Conservation (phyloP, 2,888 invertebrate genomes). For the Lasioglossum vierecki region DNA sequence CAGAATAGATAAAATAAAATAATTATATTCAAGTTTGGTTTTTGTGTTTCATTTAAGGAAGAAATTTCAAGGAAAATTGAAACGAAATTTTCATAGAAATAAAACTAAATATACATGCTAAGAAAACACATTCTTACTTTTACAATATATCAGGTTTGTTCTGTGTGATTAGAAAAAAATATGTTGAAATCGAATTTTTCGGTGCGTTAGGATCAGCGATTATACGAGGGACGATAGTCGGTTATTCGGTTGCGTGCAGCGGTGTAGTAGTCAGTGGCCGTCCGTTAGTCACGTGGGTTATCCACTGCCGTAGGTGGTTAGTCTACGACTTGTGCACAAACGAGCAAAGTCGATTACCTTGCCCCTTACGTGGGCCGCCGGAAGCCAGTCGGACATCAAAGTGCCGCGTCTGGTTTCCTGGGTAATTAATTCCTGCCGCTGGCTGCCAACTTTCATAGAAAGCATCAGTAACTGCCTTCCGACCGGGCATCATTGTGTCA, state of each 20-base stretch:
- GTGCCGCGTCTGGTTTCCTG: slow-evolving; percentile 78
- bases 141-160: too few relatives aligned
- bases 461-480: slow-evolving; percentile 42
- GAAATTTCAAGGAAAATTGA: too few relatives aligned
- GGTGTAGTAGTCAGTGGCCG: slow-evolving; percentile 35
- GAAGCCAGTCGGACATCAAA: slow-evolving; percentile 82
- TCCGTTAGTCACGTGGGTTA: slow-evolving; percentile 59
- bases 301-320: slow-evolving; percentile 61
- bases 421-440: slow-evolving; percentile 74
- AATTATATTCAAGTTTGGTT: too few relatives aligned
- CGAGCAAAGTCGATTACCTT: slow-evolving; percentile 80
- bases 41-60: too few relatives aligned
- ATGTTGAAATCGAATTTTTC: background rate
- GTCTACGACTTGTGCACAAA: slow-evolving; percentile 61
- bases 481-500: slow-evolving; percentile 41
- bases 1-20: background rate
- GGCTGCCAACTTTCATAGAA: slow-evolving; percentile 54
- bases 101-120: too few relatives aligned
- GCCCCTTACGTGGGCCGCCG: slow-evolving; percentile 75
- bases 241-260: slow-evolving; percentile 48
- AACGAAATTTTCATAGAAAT: too few relatives aligned
- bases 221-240: slow-evolving; percentile 30
- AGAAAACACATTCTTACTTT: too few relatives aligned
- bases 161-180: background rate
- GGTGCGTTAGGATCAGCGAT: background rate